Conservation (phyloP, 2,888 invertebrate genomes). For the Drosophila nr. perissopoda region DNA sequence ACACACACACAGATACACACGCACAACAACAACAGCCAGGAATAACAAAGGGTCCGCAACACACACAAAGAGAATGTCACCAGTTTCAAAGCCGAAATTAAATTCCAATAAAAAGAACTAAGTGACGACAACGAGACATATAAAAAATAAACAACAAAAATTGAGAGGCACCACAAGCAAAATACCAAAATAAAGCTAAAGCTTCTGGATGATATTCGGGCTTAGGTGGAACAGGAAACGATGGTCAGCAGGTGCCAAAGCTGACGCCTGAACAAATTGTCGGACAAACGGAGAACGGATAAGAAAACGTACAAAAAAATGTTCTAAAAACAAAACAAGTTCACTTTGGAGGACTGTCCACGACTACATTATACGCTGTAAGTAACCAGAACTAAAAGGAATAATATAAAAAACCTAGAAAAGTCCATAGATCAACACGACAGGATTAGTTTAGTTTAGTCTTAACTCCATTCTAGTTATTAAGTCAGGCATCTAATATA, state of each 20-base stretch:
- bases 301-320: constrained; percentile 38
- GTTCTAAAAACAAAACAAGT: constrained; percentile 11
- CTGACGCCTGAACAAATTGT: constrained; percentile 76
- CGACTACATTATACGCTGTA: constrained; percentile 22
- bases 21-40: not conserved
- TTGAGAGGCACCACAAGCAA: not conserved
- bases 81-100: constrained; percentile 69
- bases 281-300: constrained; percentile 55
- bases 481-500: not conserved
- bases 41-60: constrained; percentile 28
- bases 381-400: accelerated
- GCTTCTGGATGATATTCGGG: constrained; percentile 47
- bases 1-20: constrained; percentile 4
- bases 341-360: not conserved
- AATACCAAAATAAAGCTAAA: constrained; percentile 29
- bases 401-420: not conserved
- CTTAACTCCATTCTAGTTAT: not conserved
- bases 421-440: not conserved
- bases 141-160: constrained; percentile 13
- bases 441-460: no score
- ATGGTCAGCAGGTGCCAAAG: constrained; percentile 72
- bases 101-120: constrained; percentile 54
- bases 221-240: constrained; percentile 67
- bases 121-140: constrained; percentile 20
- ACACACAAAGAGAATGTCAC: constrained; percentile 55